phyloP scores from a whole-genome alignment of 64 coral and sea anemone species.

The Anthopleura sola region DNA sequence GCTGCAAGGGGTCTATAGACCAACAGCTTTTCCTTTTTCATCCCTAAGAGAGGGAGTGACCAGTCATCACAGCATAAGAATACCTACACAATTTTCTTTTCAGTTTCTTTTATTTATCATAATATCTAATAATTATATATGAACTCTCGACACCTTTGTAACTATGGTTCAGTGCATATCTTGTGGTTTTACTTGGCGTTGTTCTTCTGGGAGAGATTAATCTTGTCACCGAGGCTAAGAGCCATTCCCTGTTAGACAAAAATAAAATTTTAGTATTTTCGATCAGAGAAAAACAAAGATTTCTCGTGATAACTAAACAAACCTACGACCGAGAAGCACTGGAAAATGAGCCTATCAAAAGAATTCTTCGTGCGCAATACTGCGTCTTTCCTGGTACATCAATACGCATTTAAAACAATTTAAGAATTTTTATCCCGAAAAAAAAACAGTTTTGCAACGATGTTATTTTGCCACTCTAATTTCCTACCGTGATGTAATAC shows the following conservation, averaged over 20 bases:
- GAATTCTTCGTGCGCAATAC: background rate
- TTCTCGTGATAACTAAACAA: background rate
- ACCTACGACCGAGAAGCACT: too few species aligned
- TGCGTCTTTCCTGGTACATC: background rate
- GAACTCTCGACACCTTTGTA: background rate
- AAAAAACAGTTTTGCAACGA: too few species aligned
- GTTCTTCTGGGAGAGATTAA: conserved; percentile 93
- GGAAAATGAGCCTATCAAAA: too few species aligned
- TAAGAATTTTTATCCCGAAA: too few species aligned
- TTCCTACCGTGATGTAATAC: too few species aligned
- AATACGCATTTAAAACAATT: too few species aligned
- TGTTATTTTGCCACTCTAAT: too few species aligned
- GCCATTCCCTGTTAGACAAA: conserved; percentile 83
- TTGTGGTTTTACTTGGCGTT: conserved; percentile 32
- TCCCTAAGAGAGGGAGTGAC: too few species aligned
- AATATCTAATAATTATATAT: background rate
- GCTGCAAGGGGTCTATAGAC: too few species aligned
- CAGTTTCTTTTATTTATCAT: background rate
- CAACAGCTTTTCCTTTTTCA: too few species aligned
- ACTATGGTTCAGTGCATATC: background rate
- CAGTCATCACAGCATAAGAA: too few species aligned
- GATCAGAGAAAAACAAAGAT: background rate
- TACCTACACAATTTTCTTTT: background rate
- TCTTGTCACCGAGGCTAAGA: conserved; percentile 94
- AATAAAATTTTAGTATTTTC: background rate